Base-by-base conservation (phyloP, 2,113 vertebrate genomes). In the Cebus imitator region DNA sequence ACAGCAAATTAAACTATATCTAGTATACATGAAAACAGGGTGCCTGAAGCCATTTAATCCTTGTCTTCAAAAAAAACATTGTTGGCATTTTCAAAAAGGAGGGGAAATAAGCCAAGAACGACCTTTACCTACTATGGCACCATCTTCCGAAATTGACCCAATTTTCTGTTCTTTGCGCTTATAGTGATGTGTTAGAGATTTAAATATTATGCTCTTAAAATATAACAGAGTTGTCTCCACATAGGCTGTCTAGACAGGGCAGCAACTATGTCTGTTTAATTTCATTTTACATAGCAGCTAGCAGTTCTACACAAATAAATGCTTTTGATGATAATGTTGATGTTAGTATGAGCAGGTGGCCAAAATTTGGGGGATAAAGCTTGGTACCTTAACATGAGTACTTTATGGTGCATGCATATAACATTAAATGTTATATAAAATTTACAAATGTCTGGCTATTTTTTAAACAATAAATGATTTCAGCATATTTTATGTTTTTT, bases 191-290 rank as follows among this genome's bases (percentile, higher is more conserved):
- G 85, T 97, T 89, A 88, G 84, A 97, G 88, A 96, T 88, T 97
- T 96, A 94, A 97, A 86, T 97, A 96, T 96, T 96, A 88, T 95
- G 72, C 17, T 96, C 81, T 98, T 97, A 82, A 97, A 97, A 95
- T 94, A 57, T 96, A 98, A 97, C 97, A 97, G 95, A 98, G 92
- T 89, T 95, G 96, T 95, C 94, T 98, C 94, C 61, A 58, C 79
- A 87, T 72, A 97, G 45, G 95, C 97, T 98, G 96, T 98, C 98
- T 98, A 98, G 96, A 98, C 98, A 97, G 96, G 87, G 97, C 90
- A 88, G 96, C 90, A 92, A 83, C 96, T 78, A 57, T 94, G 96
- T 97, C 97, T 97, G 96, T 95, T 97, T 96, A 87, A 98, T 97
- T 97, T 98, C 87, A 97, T 87, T 96, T 97, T 96, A 87, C 85